phyloP scores from a whole-genome alignment of 2,113 vertebrate species.

The Willisornis vidua region DNA sequence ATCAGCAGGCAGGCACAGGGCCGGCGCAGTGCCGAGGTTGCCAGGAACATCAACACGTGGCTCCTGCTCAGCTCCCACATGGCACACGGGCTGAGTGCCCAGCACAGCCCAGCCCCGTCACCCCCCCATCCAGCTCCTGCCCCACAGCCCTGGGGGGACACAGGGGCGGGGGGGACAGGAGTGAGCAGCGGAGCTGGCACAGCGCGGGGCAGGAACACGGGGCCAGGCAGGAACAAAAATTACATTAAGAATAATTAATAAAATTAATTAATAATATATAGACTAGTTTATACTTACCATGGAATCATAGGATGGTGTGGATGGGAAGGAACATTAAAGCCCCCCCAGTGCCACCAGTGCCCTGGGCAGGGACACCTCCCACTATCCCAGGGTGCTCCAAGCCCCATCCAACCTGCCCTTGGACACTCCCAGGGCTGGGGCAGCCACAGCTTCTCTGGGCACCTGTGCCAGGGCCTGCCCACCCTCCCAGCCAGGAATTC shows the following conservation, averaged over 20 bases:
- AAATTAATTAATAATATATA: background rate
- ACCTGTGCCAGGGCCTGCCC: background rate
- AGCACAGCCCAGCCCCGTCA: background rate
- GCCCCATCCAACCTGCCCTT: background rate
- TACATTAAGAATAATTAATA: background rate
- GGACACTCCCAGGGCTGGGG: background rate
- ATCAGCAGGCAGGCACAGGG: background rate
- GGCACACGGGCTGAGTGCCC: background rate
- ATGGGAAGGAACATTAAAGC: background rate
- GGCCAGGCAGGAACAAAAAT: background rate
- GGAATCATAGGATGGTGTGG: background rate
- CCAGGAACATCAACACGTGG: no score
- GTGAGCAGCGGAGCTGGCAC: background rate
- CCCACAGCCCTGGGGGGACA: background rate
- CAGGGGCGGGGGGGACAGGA: rapidly evolving
- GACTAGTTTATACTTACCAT: background rate
- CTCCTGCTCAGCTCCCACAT: no score
- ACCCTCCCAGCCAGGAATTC: background rate
- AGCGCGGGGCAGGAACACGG: rapidly evolving
- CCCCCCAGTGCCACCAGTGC: background rate
- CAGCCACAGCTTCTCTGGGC: background rate
- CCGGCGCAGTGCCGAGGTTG: rapidly evolving
- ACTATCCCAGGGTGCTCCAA: background rate
- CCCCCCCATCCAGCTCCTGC: background rate
- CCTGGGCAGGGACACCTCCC: background rate